These are phyloP conservation scores for Fopius arisanus DNA, from an alignment of 1,140 invertebrate species.

Conservation along the genomic window DNA sequence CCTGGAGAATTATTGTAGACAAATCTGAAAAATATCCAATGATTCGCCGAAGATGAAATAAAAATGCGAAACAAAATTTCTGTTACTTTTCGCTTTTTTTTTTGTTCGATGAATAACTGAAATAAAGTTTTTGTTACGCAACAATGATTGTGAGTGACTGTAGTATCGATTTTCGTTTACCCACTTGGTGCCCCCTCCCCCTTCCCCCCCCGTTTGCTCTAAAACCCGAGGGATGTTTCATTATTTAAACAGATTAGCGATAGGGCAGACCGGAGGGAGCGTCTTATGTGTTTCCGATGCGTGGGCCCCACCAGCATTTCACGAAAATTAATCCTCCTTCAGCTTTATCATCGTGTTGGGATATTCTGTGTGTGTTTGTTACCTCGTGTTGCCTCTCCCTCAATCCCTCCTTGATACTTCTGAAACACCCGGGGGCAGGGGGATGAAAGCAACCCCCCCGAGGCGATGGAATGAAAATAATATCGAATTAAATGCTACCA, in stretches of 20 bases:
- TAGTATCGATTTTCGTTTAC: conserved; percentile 57
- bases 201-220: conserved; percentile 35
- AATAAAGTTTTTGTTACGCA: conserved; percentile 1
- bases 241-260: conserved; percentile 63
- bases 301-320: conserved; percentile 33
- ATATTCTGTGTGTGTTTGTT: conserved; percentile 5
- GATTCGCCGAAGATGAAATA: too few relatives aligned
- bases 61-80: too few relatives aligned
- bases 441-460: conserved; percentile 13
- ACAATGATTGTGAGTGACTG: conserved; percentile 3
- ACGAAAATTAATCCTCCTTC: conserved; percentile 51
- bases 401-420: conserved; percentile 4
- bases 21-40: too few relatives aligned
- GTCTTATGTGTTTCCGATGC: conserved; percentile 60
- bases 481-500: conserved; percentile 21
- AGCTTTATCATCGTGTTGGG: conserved; percentile 25
- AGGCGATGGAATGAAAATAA: conserved; percentile 24
- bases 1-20: too few relatives aligned
- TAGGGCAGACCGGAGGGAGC: conserved; percentile 48
- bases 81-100: too few relatives aligned
- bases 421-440: conserved; percentile 32
- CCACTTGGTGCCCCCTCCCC: conserved; percentile 38
- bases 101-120: too few relatives aligned
- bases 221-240: conserved; percentile 55
- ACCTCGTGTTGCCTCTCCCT: conserved; percentile 9